Percentiles rank a stretch among this genome's conserved stretches.
Evolutionary conservation across 2,797 vertebrate species (phyloP).

Genomic region (Echiichthys vipera): DNA sequence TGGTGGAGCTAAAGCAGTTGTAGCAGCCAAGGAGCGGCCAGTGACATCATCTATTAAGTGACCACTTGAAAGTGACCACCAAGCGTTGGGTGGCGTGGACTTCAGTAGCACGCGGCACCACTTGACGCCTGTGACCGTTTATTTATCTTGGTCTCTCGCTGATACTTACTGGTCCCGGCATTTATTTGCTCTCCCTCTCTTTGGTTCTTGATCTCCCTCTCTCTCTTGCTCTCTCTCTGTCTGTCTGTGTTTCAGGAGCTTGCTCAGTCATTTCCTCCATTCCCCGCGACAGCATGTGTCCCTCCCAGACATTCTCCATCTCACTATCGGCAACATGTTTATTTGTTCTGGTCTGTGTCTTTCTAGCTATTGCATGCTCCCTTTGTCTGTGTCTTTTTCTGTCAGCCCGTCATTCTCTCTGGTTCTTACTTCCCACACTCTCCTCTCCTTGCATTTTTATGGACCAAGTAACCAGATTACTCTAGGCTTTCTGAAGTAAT

Average conservation of each 20-base stretch:
- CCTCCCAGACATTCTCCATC: slow-evolving; percentile 32
- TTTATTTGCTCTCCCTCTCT: slow-evolving; percentile 56
- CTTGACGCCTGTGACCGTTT: slow-evolving; percentile 70
- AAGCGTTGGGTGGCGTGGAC: slow-evolving; percentile 67
- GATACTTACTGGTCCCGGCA: slow-evolving; percentile 52
- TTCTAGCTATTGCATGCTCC: slow-evolving; percentile 19
- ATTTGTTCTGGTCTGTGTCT: slow-evolving; percentile 42
- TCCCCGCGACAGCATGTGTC: slow-evolving; percentile 12
- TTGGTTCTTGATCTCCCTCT: slow-evolving; percentile 19
- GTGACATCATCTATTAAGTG: slow-evolving; percentile 73
- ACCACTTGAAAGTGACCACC: slow-evolving; percentile 73
- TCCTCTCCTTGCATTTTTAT: not conserved
- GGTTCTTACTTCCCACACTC: not conserved
- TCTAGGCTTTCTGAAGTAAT: not conserved
- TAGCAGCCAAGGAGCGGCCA: slow-evolving; percentile 49
- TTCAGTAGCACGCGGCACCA: slow-evolving; percentile 63
- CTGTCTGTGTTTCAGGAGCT: slow-evolving; percentile 2
- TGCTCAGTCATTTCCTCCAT: slow-evolving; percentile 24
- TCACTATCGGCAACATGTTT: slow-evolving; percentile 22
- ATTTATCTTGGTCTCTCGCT: slow-evolving; percentile 62
- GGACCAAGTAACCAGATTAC: not conserved
- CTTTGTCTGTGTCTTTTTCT: slow-evolving; percentile 7
- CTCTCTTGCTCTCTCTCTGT: not conserved
- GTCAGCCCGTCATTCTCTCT: not conserved
- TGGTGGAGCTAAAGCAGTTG: slow-evolving; percentile 25